A percentile compares a stretch with the other conserved stretches of the same genome.
These are phyloP conservation scores for Synodontis membranacea DNA, from an alignment of 2,113 vertebrate species.

Conservation along the genomic window DNA sequence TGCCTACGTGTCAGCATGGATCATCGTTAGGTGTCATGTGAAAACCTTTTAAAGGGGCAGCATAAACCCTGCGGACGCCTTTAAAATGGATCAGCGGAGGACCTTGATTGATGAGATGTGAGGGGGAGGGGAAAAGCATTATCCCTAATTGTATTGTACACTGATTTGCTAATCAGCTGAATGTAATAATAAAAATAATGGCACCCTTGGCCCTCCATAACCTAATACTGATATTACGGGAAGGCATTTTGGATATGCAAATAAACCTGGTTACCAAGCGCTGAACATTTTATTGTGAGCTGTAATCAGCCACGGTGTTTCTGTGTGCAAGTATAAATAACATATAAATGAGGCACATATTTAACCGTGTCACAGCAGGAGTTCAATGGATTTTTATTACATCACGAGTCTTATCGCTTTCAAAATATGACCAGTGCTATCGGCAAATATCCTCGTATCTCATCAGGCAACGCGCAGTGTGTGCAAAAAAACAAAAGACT, in stretches of 20 bases:
- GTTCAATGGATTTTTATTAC: neutral
- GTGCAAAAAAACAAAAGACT: neutral
- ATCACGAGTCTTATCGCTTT: neutral
- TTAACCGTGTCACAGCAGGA: neutral
- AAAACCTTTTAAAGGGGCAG: neutral
- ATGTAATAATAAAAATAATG: neutral
- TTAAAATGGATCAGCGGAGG: neutral
- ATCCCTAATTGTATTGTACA: neutral
- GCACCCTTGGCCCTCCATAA: neutral
- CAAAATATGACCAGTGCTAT: neutral
- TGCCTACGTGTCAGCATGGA: neutral
- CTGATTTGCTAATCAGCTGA: neutral
- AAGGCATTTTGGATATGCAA: neutral
- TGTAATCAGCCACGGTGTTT: neutral
- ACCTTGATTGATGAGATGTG: neutral
- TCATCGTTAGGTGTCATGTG: constrained; percentile 9
- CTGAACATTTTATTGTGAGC: neutral
- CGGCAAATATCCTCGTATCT: neutral
- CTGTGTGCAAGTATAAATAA: neutral
- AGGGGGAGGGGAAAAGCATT: neutral
- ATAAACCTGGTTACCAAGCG: neutral
- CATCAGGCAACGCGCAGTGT: neutral
- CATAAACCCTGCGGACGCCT: neutral
- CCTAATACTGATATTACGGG: neutral
- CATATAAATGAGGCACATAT: neutral